Base-by-base conservation (phyloP, 2,888 invertebrate genomes). In the Aelia acuminata region DNA sequence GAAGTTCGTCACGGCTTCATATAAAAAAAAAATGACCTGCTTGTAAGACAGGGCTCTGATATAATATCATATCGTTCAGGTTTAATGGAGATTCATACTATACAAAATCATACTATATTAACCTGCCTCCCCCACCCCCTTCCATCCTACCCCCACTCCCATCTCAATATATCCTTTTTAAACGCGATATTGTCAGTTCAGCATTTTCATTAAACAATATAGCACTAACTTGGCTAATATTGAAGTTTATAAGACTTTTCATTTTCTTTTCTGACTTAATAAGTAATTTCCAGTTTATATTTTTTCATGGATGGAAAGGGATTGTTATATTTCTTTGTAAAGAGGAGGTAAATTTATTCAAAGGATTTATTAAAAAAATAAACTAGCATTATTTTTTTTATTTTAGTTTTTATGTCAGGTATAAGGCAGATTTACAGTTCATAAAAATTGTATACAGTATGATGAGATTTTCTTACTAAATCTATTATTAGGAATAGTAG, bases 171-270 rank as follows among this genome's bases (percentile, higher is more conserved):
- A 43, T 80, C 80, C 80, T 80, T 80, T 80, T 80, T 80, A 80
- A 39, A 80, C 43, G 4, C 3, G 39, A 80, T 80, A 80, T 80
- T 80, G 80, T 80, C 80, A 80, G 80, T 80, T 43, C 13, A 80
- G 80, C 80, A 43, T 80, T 80, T 80, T 80, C 80, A 80, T 80
- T 80, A 80, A 80, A 80, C 43, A 80, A 80, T 80, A 80, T n/a
- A n/a, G 80, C 43, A 80, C 80, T 43, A 80, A 80, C 43, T 80
- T 43, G 43, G 22, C 80, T 80, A 80, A 80, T 80, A 80, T 80
- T 80, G 43, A 80, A 80, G 43, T 80, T 80, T 80, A 80, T 80
- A 80, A 80, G 43, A 22, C 80, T n/a, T 5, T 31, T 63, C 31
- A 35, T 35, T 31, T 63, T 63, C 63, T 63, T 63, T 63, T 63